Evolutionary conservation across 2,113 vertebrate genomes (phyloP).

Genomic region (Syrmaticus mikado): DNA sequence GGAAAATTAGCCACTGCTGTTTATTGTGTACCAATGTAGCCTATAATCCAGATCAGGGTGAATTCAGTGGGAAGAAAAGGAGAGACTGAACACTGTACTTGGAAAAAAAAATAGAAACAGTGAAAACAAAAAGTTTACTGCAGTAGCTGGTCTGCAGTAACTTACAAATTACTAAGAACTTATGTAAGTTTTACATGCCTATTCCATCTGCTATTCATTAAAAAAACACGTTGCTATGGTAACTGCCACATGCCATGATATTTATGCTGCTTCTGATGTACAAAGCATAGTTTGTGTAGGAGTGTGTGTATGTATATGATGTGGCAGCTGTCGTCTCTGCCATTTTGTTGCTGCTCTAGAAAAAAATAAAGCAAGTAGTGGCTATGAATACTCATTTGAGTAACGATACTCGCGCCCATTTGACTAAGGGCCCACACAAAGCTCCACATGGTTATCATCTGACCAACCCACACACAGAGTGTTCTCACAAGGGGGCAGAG

Average conservation of each 20-base stretch:
- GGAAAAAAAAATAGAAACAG: constrained; percentile 75
- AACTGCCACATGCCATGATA: constrained; percentile 85
- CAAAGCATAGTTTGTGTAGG: constrained; percentile 85
- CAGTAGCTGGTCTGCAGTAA: constrained; percentile 83
- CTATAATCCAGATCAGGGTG: constrained; percentile 58
- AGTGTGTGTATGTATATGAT: constrained; percentile 85
- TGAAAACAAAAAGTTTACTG: constrained; percentile 81
- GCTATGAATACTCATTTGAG: constrained; percentile 83
- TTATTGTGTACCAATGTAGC: constrained; percentile 52
- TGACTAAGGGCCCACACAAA: constrained; percentile 71
- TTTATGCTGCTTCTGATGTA: constrained; percentile 87
- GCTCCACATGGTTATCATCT: constrained; percentile 64
- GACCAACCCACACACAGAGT: constrained; percentile 37
- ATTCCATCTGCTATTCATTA: constrained; percentile 87
- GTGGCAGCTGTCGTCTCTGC: constrained; percentile 85
- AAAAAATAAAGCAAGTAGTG: constrained; percentile 81
- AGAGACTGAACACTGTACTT: constrained; percentile 41
- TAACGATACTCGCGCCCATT: constrained; percentile 73
- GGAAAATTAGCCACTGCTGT: constrained; percentile 46
- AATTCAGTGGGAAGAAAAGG: constrained; percentile 61
- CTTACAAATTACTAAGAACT: constrained; percentile 87
- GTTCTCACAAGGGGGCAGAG: constrained; percentile 42
- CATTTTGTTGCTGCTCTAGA: constrained; percentile 84
- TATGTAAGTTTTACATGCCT: constrained; percentile 86
- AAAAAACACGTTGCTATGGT: constrained; percentile 79